Percentiles rank a stretch among this genome's conserved stretches.
These are phyloP conservation scores for Ptilonorhynchus violaceus DNA, from an alignment of 2,113 vertebrate genomes.

Conservation along the genomic window DNA sequence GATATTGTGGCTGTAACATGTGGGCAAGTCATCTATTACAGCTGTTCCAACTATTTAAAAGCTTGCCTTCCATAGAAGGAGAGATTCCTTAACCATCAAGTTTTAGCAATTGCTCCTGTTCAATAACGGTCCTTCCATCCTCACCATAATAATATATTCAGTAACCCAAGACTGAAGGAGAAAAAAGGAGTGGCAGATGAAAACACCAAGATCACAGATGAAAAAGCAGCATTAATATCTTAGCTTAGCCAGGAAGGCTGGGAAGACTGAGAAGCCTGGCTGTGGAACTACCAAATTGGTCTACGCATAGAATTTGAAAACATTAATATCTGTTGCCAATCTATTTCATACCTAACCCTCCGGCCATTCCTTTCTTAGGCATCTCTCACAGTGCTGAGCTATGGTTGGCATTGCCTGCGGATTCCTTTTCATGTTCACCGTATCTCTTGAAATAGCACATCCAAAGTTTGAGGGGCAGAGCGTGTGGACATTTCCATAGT, in stretches of 20 bases:
- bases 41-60: neutral
- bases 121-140: neutral
- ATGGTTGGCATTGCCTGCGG: neutral
- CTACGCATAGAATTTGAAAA: neutral
- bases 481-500: rapidly evolving
- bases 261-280: neutral
- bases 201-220: neutral
- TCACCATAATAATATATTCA: neutral
- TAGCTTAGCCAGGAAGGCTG: neutral
- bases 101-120: neutral
- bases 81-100: neutral
- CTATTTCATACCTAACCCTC: neutral
- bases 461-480: neutral
- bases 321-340: neutral
- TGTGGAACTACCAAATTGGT: neutral
- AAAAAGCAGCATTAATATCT: neutral
- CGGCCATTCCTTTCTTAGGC: neutral
- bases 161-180: neutral
- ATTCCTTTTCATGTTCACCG: neutral
- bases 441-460: neutral
- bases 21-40: neutral
- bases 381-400: neutral
- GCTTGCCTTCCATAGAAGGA: neutral
- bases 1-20: neutral
- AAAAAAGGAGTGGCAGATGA: neutral